phyloP scores from a whole-genome alignment of 1,140 invertebrate species.

The Parasteatoda tepidariorum region DNA sequence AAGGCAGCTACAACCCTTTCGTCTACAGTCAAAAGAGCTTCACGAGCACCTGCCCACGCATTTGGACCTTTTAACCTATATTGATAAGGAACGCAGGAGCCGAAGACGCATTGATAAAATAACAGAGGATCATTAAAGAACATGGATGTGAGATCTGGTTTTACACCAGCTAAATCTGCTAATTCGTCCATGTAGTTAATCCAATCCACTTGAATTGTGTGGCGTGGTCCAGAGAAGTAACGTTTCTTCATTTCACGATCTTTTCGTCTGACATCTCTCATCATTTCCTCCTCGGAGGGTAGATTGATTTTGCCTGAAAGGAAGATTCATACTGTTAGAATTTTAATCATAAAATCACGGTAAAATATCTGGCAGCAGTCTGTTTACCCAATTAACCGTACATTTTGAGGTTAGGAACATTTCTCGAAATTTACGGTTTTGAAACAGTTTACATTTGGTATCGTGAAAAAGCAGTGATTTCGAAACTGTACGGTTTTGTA shows the following conservation, averaged over 20 bases:
- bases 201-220: conserved; percentile 70
- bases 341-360: not conserved
- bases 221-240: conserved; percentile 67
- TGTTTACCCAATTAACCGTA: too few relatives aligned
- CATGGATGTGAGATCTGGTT: conserved; percentile 66
- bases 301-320: conserved; percentile 58
- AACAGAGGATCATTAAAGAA: conserved; percentile 67
- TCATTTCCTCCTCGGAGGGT: conserved; percentile 65
- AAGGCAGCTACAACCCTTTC: conserved; percentile 53
- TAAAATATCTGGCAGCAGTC: not conserved
- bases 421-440: too few relatives aligned
- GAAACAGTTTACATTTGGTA: too few relatives aligned
- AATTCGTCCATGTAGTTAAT: conserved; percentile 68
- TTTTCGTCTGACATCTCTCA: conserved; percentile 64
- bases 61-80: conserved; percentile 68
- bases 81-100: conserved; percentile 68
- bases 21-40: conserved; percentile 64
- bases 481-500: too few relatives aligned
- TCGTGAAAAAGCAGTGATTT: too few relatives aligned
- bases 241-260: conserved; percentile 63
- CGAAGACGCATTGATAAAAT: conserved; percentile 65
- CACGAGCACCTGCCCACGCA: conserved; percentile 66
- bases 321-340: not conserved
- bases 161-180: conserved; percentile 66
- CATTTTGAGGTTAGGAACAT: too few relatives aligned